Conservation (phyloP, 2,113 vertebrate genomes). For the Dromas ardeola region DNA sequence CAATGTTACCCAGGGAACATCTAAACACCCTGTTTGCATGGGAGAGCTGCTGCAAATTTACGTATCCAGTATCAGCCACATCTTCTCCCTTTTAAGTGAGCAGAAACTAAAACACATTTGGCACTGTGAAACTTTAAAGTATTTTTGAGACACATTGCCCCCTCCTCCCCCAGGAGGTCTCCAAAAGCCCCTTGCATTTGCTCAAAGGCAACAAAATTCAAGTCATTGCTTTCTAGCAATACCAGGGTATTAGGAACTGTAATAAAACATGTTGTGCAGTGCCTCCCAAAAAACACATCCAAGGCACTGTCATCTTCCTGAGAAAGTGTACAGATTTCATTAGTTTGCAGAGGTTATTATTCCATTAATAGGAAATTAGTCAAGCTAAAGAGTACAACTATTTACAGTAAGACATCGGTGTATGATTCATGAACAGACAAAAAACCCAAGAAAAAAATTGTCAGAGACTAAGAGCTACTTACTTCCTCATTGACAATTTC, state of each 20-base stretch:
- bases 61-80: not conserved
- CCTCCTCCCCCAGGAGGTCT: not conserved
- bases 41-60: not conserved
- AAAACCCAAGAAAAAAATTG: not conserved
- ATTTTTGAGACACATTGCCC: not conserved
- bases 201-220: not conserved
- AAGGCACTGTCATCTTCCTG: not conserved
- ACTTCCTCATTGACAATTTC: conserved; percentile 95
- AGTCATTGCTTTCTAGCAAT: not conserved
- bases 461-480: conserved; percentile 49
- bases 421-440: not conserved
- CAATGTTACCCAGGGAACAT: not conserved
- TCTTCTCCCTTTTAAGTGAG: not conserved
- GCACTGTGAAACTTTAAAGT: not conserved
- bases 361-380: not conserved
- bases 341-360: not conserved
- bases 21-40: not conserved
- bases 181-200: not conserved
- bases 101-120: not conserved
- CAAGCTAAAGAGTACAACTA: not conserved
- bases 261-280: not conserved
- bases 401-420: not conserved
- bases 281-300: not conserved
- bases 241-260: not conserved
- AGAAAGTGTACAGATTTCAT: not conserved